These are phyloP conservation scores for Pygmarrhopalites habei DNA, from an alignment of 1,140 invertebrate genomes.

Conservation along the genomic window DNA sequence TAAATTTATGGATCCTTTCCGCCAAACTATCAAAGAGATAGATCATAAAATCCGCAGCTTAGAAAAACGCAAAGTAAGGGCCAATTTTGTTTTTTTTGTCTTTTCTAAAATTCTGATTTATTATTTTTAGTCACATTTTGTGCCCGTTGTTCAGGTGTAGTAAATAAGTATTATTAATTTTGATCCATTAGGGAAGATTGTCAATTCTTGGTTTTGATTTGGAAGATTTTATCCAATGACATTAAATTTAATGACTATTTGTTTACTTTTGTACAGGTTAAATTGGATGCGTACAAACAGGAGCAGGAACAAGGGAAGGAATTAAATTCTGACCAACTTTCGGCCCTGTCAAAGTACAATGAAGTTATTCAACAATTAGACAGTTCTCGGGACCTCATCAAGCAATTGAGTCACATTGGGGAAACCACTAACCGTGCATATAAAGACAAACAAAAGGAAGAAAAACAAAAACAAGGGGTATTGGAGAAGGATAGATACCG, in stretches of 20 bases:
- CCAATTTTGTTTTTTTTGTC: conserved; percentile 17
- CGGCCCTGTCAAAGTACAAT: conserved; percentile 79
- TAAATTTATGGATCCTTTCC: conserved; percentile 60
- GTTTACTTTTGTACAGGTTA: conserved; percentile 61
- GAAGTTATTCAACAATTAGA: conserved; percentile 79
- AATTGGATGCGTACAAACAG: conserved; percentile 71
- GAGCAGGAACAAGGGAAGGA: conserved; percentile 63
- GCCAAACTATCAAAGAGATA: conserved; percentile 72
- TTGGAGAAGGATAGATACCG: conserved; percentile 57
- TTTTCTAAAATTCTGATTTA: conserved; percentile 19
- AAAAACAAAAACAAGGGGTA: conserved; percentile 56
- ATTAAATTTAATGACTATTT: too few species aligned
- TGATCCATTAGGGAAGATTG: too few species aligned
- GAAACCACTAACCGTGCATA: conserved; percentile 67
- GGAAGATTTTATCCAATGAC: too few species aligned
- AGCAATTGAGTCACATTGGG: conserved; percentile 67
- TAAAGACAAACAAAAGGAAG: conserved; percentile 74
- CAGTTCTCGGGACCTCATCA: conserved; percentile 75
- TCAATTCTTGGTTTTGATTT: too few species aligned
- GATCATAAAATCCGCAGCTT: conserved; percentile 93
- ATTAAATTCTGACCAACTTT: conserved; percentile 73
- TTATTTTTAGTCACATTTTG: too few species aligned
- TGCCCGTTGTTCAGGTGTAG: too few species aligned
- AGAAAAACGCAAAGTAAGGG: conserved; percentile 90
- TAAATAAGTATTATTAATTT: too few species aligned